Evolutionary conservation across 2,888 invertebrate genomes (phyloP).

Genomic region (Lasioglossum calceatum): DNA sequence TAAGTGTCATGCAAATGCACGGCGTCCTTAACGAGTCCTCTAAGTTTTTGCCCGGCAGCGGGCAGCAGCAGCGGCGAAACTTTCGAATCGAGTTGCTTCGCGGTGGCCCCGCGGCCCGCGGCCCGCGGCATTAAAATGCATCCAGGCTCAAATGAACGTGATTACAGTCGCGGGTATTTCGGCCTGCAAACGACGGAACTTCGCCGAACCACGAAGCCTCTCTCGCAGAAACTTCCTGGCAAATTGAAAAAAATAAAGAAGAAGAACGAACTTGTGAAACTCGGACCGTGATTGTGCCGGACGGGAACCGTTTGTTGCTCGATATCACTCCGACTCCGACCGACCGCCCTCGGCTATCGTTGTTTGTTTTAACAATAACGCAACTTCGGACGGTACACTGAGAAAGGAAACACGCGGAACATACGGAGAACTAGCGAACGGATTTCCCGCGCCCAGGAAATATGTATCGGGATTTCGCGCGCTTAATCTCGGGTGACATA

Average conservation of each 20-base stretch:
- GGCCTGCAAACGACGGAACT: slow-evolving; percentile 28
- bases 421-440: slow-evolving; percentile 5
- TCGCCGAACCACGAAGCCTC: slow-evolving; percentile 4
- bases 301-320: slow-evolving; percentile 2
- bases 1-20: slow-evolving; percentile 75
- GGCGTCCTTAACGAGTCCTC: slow-evolving; percentile 70
- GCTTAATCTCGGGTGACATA: background rate
- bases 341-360: background rate
- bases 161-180: slow-evolving; percentile 49
- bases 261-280: background rate
- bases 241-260: slow-evolving; percentile 14
- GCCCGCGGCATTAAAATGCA: slow-evolving; percentile 52
- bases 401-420: background rate
- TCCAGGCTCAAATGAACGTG: slow-evolving; percentile 62
- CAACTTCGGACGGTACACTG: background rate
- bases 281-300: slow-evolving; percentile 21
- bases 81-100: slow-evolving; percentile 58
- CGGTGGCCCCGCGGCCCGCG: slow-evolving; percentile 41
- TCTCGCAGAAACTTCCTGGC: background rate
- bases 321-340: background rate
- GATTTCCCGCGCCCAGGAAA: background rate
- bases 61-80: slow-evolving; percentile 40
- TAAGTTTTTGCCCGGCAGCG: slow-evolving; percentile 67
- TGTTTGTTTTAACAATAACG: slow-evolving; percentile 29
- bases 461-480: slow-evolving; percentile 1